phyloP scores from a whole-genome alignment of 2,888 invertebrate genomes.

The Doris montereyensis region DNA sequence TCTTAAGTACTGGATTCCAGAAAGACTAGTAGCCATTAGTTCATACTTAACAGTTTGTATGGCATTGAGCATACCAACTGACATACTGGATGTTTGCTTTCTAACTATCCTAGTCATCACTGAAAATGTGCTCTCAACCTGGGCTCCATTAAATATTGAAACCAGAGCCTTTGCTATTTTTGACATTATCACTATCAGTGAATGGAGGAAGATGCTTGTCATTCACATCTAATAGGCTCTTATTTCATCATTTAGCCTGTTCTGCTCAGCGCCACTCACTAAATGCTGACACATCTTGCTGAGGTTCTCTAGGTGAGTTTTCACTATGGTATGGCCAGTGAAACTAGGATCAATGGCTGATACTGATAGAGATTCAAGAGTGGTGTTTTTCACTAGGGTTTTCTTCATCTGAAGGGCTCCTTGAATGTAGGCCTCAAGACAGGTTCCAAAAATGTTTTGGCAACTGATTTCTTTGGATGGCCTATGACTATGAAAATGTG shows the following conservation, averaged over 20 bases:
- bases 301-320: too few relatives aligned
- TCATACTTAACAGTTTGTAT: slow-evolving; percentile 23
- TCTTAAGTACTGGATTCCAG: not conserved
- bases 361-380: not conserved
- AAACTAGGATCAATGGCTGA: slow-evolving; percentile 4
- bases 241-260: too few relatives aligned
- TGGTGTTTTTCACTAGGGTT: not conserved
- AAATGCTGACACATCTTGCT: too few relatives aligned
- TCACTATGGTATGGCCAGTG: slow-evolving; percentile 13
- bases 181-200: too few relatives aligned
- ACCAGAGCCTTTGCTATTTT: not conserved
- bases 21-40: not conserved
- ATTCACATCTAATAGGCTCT: too few relatives aligned
- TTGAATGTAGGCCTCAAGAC: too few relatives aligned
- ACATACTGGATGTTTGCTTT: slow-evolving; percentile 1
- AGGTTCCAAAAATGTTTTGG: not conserved
- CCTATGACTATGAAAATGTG: slow-evolving; percentile 16
- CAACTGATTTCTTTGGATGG: not conserved
- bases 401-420: too few relatives aligned
- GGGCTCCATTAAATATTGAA: slow-evolving; percentile 1
- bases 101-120: slow-evolving; percentile 8
- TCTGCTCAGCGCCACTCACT: not conserved
- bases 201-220: too few relatives aligned
- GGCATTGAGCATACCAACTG: not conserved
- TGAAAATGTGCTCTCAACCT: too few relatives aligned